Base-by-base conservation (phyloP, 2,888 invertebrate genomes). In the Yponomeuta evonymella region DNA sequence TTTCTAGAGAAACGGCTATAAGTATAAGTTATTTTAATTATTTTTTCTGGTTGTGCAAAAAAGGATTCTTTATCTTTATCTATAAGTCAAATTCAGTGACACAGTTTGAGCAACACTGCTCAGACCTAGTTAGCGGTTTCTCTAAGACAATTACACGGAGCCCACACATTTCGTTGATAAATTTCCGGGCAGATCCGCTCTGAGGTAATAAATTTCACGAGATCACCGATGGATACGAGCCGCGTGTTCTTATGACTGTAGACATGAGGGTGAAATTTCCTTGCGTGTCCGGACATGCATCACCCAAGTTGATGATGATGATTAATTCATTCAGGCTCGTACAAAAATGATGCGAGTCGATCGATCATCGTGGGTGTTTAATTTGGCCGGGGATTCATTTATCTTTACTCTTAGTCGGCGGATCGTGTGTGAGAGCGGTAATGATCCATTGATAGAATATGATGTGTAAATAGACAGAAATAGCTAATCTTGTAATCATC, bases 361-460 rank as follows among this genome's bases (percentile, higher is more conserved):
- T 90, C 89, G 86, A 88, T 90, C 90, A 86, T 84, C 81, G 91
- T 91, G 89, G 91, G 91, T 88, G 91, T 90, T 90, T 90, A 91
- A 91, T 91, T 88, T 88, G 88, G 81, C 78, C 80, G 80, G 76
- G 76, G 75, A 77, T 75, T 86, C 89, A 88, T 92, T 90, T 85
- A 89, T 90, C 90, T 87, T 85, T 79, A 81, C 79, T 84, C 85
- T 84, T 86, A 85, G 85, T 82, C 79, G 75, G 72, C 74, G 77
- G 79, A 78, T 79, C 79, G 79, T 79, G 33, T 30, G 12, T 48
- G 68, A 51, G 48, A 68, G 29, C 68, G 51, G 23, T 68, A 68
- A 68, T 68, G 68, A 68, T 68, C 51, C 51, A 68, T 68, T 68
- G 68, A 68, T 51, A 68, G 68, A 48, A 15, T 8, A 58, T 58